These are phyloP conservation scores for Coturnix japonica DNA, from an alignment of 2,113 vertebrate species.

Conservation along the genomic window DNA sequence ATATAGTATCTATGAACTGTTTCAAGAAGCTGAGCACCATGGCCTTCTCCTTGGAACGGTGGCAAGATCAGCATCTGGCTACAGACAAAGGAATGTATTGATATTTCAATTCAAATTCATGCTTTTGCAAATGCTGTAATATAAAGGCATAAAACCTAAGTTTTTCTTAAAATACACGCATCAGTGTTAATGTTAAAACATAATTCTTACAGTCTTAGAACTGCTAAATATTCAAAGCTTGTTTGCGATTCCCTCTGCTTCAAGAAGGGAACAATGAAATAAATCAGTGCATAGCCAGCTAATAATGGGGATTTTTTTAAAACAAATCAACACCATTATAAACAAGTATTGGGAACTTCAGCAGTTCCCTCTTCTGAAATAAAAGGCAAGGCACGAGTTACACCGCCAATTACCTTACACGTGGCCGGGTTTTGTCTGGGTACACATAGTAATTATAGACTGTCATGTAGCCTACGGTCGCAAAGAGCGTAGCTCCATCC, in stretches of 20 bases:
- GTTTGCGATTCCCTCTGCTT: constrained; percentile 61
- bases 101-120: constrained; percentile 47
- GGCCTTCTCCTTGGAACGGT: constrained; percentile 98
- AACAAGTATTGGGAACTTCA: constrained; percentile 85
- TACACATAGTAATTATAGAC: constrained; percentile 99
- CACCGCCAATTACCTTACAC: constrained; percentile 99
- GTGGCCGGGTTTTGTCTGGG: constrained; percentile 99
- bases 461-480: constrained; percentile 99
- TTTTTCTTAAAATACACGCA: background rate
- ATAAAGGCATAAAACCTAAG: background rate
- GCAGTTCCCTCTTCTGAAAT: constrained; percentile 84
- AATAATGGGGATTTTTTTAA: constrained; percentile 62
- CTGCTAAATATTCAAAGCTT: constrained; percentile 55
- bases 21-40: constrained; percentile 97
- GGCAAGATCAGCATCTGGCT: constrained; percentile 99
- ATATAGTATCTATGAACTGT: constrained; percentile 96
- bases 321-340: constrained; percentile 83
- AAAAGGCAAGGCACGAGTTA: constrained; percentile 95
- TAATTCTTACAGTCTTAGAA: constrained; percentile 34
- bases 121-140: background rate
- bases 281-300: constrained; percentile 72
- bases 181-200: background rate
- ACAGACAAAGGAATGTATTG: constrained; percentile 63
- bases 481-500: constrained; percentile 98
- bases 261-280: constrained; percentile 71